Evolutionary conservation across 2,888 invertebrate species (phyloP).

Genomic region (Drosophila multiciliata): DNA sequence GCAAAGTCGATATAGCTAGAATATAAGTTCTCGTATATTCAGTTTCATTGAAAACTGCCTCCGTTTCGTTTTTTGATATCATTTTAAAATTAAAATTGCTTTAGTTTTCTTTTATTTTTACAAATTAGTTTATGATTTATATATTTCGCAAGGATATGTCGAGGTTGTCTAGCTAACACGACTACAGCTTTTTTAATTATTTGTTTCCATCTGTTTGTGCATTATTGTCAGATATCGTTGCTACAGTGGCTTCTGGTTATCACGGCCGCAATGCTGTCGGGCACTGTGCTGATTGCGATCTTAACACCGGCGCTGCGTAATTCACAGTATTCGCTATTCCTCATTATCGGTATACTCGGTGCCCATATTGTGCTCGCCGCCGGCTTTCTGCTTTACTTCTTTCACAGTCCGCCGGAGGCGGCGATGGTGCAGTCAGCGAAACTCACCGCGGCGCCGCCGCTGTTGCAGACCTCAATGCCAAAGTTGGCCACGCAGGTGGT

Average conservation of each 20-base stretch:
- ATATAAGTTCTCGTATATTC: not conserved
- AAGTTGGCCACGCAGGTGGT: constrained; percentile 28
- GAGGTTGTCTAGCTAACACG: not conserved
- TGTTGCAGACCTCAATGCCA: not conserved
- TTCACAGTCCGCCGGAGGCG: constrained; percentile 85
- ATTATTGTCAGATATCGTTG: constrained; percentile 86
- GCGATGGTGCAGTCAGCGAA: not conserved
- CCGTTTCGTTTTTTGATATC: not conserved
- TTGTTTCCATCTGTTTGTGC: not conserved
- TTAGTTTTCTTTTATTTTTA: not conserved
- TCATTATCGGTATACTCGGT: constrained; percentile 88
- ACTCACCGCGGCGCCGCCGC: constrained; percentile 3
- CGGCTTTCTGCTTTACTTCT: constrained; percentile 94
- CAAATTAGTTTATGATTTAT: too few species aligned
- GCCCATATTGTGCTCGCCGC: constrained; percentile 93
- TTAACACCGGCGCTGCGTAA: constrained; percentile 91
- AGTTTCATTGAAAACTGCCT: not conserved
- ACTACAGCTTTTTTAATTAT: not conserved
- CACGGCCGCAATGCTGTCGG: constrained; percentile 93
- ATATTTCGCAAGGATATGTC: not conserved
- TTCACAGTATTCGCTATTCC: constrained; percentile 88
- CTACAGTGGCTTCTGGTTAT: constrained; percentile 95
- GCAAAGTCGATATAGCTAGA: not conserved
- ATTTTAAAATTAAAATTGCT: not conserved
- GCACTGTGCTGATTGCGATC: constrained; percentile 93